These are phyloP conservation scores for Eriocheir sinensis DNA, from an alignment of 1,140 invertebrate species.

Conservation along the genomic window DNA sequence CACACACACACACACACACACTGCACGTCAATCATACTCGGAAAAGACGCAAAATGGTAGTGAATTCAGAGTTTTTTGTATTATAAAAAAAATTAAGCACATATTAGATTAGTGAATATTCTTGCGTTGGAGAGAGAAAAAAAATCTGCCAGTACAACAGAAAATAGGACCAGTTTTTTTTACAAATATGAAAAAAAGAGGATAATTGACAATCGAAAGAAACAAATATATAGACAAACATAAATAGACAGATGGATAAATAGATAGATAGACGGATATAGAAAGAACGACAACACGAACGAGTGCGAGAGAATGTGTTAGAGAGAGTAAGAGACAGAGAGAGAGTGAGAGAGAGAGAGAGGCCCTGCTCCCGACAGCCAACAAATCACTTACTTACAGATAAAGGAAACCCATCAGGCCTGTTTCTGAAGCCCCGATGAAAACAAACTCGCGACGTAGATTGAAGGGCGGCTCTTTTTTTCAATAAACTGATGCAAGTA, in stretches of 20 bases:
- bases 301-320: not conserved
- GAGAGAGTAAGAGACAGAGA: conserved; percentile 40
- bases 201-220: not conserved
- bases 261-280: conserved; percentile 25
- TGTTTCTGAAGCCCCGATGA: not conserved
- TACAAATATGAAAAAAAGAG: not conserved
- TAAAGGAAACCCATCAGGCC: not conserved
- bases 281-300: not conserved
- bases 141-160: too few relatives aligned
- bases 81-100: too few relatives aligned
- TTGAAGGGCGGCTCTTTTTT: not conserved
- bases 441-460: not conserved
- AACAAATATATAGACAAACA: not conserved
- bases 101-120: too few relatives aligned
- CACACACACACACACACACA: too few relatives aligned
- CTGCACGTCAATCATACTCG: too few relatives aligned
- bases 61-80: too few relatives aligned
- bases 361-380: not conserved
- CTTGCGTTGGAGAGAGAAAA: too few relatives aligned
- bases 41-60: too few relatives aligned
- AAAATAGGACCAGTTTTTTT: not conserved
- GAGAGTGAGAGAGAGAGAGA: conserved; percentile 53
- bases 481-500: not conserved
- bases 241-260: not conserved
- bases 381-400: not conserved